These are phyloP conservation scores for Petrophora chlorosata DNA, from an alignment of 2,888 invertebrate genomes.

Conservation along the genomic window DNA sequence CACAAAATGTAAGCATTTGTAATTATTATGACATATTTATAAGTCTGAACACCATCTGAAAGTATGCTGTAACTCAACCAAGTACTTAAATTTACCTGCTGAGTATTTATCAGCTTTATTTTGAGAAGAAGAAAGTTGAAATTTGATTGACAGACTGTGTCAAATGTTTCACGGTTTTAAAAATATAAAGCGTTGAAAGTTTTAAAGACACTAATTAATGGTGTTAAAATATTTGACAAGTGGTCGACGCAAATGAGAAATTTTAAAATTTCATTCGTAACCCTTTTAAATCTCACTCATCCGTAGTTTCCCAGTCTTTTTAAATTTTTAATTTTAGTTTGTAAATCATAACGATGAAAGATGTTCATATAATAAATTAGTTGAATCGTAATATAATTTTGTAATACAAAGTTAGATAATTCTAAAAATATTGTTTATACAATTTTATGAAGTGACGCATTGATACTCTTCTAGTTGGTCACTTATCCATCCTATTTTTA, in stretches of 20 bases:
- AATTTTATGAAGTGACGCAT: too few species aligned
- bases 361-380: background rate
- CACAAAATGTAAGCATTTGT: conserved; percentile 18
- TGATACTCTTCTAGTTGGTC: too few species aligned
- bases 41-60: conserved; percentile 19
- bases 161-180: conserved; percentile 10
- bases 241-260: conserved; percentile 22
- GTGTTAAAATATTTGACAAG: conserved; percentile 42
- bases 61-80: conserved; percentile 25
- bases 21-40: conserved; percentile 35
- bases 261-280: too few species aligned
- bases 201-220: conserved; percentile 34
- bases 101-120: conserved; percentile 18
- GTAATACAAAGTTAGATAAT: background rate
- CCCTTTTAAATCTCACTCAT: background rate
- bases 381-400: background rate
- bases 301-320: background rate
- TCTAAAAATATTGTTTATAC: background rate
- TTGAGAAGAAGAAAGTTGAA: background rate
- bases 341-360: background rate
- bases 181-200: conserved; percentile 24
- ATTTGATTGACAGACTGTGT: conserved; percentile 5
- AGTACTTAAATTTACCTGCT: conserved; percentile 6
- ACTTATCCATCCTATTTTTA: too few species aligned
- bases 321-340: conserved; percentile 3